Evolutionary conservation across 2,113 vertebrate genomes (phyloP).

Genomic region (Pagrus major): DNA sequence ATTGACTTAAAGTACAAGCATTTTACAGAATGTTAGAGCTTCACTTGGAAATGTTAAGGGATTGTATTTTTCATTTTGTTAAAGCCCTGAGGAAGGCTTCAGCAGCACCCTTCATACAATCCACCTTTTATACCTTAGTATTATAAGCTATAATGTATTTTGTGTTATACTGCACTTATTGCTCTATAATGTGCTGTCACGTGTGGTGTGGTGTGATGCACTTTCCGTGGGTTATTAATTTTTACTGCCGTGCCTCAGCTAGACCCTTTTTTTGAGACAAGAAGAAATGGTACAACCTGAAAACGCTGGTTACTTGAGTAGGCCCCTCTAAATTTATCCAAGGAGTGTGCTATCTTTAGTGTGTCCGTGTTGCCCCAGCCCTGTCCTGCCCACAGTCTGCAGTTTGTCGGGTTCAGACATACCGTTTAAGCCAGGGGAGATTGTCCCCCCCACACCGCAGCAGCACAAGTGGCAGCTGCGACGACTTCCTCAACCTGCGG

Average conservation of each 20-base stretch:
- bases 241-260: conserved; percentile 10
- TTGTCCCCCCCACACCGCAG: conserved; percentile 52
- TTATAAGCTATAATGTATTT: not conserved
- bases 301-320: conserved; percentile 68
- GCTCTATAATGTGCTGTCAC: not conserved
- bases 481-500: conserved; percentile 87
- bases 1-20: not conserved
- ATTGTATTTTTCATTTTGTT: not conserved
- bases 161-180: not conserved
- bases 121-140: not conserved
- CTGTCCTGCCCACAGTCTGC: conserved; percentile 75
- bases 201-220: not conserved
- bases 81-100: not conserved
- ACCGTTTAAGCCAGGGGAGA: conserved; percentile 60
- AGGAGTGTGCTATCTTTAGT: conserved; percentile 77
- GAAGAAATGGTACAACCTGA: conserved; percentile 55
- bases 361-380: conserved; percentile 44
- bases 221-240: conserved; percentile 5
- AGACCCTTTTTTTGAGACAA: conserved; percentile 39
- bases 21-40: conserved; percentile 3
- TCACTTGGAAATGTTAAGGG: not conserved
- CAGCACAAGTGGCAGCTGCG: conserved; percentile 71
- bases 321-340: conserved; percentile 75
- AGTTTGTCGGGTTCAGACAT: conserved; percentile 68
- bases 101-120: not conserved